A percentile compares a stretch with the other conserved stretches of the same genome.
These are phyloP conservation scores for Phocoena sinus DNA, from an alignment of 2,113 vertebrate species.

Conservation along the genomic window DNA sequence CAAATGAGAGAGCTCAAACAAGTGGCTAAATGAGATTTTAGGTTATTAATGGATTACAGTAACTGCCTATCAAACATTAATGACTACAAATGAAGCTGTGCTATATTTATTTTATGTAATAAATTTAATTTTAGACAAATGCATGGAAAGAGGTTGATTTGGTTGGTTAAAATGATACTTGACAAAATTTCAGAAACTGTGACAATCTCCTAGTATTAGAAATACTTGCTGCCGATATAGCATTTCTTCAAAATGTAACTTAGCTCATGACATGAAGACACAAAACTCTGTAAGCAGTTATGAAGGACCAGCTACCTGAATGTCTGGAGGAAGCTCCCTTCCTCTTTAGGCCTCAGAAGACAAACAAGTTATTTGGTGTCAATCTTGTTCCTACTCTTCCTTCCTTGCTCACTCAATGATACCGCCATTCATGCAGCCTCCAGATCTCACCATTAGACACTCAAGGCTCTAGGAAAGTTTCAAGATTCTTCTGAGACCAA, in stretches of 20 bases:
- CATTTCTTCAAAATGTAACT: background rate
- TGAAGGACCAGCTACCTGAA: background rate
- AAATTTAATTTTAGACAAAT: constrained; percentile 35
- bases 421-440: background rate
- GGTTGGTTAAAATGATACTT: background rate
- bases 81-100: background rate
- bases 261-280: background rate
- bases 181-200: background rate
- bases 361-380: background rate
- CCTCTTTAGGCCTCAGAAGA: background rate
- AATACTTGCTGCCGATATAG: background rate
- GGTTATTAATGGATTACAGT: constrained; percentile 12
- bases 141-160: background rate
- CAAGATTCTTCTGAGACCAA: background rate
- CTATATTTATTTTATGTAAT: constrained; percentile 22
- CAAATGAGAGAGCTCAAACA: constrained; percentile 5
- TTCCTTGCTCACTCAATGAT: background rate
- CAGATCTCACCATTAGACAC: background rate
- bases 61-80: constrained; percentile 34
- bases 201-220: background rate
- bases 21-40: background rate
- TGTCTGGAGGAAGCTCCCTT: background rate
- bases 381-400: background rate
- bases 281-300: background rate
- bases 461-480: background rate